phyloP scores from a whole-genome alignment of 2,797 vertebrate species.

The Syngnathus acus region DNA sequence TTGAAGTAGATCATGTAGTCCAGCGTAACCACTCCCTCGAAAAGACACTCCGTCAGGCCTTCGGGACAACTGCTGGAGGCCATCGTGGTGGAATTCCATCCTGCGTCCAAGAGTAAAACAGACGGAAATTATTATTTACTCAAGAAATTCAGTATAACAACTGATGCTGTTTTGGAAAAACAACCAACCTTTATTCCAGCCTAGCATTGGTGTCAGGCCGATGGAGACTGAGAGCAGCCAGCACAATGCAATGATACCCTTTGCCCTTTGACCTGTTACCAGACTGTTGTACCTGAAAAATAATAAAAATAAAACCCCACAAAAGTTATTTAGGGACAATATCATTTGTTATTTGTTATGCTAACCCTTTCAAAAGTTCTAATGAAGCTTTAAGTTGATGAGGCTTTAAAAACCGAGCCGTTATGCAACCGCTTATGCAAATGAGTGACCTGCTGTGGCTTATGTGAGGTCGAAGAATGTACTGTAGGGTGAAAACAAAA shows the following conservation, averaged over 20 bases:
- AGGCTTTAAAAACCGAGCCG: slow-evolving; percentile 8
- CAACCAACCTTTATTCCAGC: slow-evolving; percentile 77
- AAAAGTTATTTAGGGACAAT: not conserved
- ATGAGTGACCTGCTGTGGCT: slow-evolving; percentile 39
- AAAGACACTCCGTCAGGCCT: slow-evolving; percentile 80
- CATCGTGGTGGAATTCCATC: slow-evolving; percentile 20
- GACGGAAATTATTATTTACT: not conserved
- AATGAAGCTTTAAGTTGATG: not conserved
- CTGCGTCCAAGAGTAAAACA: slow-evolving; percentile 23
- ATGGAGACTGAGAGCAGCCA: slow-evolving; percentile 89
- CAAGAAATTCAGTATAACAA: no score
- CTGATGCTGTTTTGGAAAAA: not conserved
- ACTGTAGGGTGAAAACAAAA: slow-evolving; percentile 14
- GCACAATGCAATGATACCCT: slow-evolving; percentile 85
- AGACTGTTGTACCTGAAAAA: slow-evolving; percentile 84
- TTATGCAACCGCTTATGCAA: slow-evolving; percentile 41
- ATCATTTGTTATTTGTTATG: not conserved
- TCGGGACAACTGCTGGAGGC: slow-evolving; percentile 56
- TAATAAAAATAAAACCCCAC: slow-evolving; percentile 9
- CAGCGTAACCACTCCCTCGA: slow-evolving; percentile 87
- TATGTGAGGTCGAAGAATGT: slow-evolving; percentile 14
- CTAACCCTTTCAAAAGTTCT: not conserved
- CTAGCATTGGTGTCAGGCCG: slow-evolving; percentile 90
- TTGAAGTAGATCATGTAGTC: slow-evolving; percentile 98
- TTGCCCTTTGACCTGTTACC: slow-evolving; percentile 84